Evolutionary conservation across 2,113 vertebrate genomes (phyloP).

Genomic region (Myiozetetes cayanensis): DNA sequence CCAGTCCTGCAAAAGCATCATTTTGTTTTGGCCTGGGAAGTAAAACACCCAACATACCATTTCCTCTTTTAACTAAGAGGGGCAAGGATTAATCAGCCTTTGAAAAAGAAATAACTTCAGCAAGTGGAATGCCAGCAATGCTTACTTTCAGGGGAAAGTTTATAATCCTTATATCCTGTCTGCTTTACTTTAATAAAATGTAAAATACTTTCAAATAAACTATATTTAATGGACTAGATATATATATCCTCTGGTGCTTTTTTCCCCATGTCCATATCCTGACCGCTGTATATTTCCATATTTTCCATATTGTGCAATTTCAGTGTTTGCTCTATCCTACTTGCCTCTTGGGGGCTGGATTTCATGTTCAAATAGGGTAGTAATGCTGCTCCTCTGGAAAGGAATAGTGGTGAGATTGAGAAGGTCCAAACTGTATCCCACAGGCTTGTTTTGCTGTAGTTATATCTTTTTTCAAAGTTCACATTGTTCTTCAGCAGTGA

Average conservation of each 20-base stretch:
- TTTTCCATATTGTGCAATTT: conserved; percentile 8
- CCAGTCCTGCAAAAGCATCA: not conserved
- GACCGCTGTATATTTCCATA: conserved; percentile 26
- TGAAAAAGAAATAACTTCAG: conserved; percentile 66
- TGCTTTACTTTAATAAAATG: conserved; percentile 74
- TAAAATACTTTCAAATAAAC: conserved; percentile 77
- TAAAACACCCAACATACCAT: conserved; percentile 32
- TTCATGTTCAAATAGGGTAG: not conserved
- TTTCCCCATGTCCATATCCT: conserved; percentile 48
- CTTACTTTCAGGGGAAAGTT: conserved; percentile 69
- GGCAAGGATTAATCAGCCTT: conserved; percentile 46
- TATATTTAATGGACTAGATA: conserved; percentile 65
- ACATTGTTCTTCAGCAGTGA: not conserved
- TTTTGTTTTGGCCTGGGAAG: conserved; percentile 25
- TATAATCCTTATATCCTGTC: conserved; percentile 76
- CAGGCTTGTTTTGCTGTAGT: not conserved
- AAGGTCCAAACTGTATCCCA: not conserved
- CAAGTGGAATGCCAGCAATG: conserved; percentile 67
- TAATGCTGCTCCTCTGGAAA: not conserved
- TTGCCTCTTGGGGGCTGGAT: not conserved
- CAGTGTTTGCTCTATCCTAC: not conserved
- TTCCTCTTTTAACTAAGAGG: conserved; percentile 54
- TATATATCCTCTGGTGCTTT: conserved; percentile 53
- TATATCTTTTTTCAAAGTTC: not conserved
- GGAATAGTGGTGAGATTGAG: not conserved